Conservation (phyloP, 2,888 invertebrate species). For the Leptothorax acervorum region DNA sequence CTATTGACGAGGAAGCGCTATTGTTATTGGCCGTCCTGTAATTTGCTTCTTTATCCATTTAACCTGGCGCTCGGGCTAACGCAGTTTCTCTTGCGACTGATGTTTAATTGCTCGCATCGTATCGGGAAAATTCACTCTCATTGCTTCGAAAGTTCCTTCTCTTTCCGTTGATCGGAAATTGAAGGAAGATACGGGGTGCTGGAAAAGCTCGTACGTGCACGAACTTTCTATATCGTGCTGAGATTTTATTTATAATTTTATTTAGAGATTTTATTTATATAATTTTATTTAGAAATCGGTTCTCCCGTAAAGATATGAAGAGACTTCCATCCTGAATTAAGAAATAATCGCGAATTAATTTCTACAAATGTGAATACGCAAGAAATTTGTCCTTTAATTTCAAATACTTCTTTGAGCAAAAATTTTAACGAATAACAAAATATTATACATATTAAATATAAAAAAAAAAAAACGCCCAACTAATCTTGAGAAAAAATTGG, state of each 20-base stretch:
- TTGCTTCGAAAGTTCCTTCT: neutral
- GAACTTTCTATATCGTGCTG: neutral
- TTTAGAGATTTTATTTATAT: too few relatives aligned
- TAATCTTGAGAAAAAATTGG: neutral
- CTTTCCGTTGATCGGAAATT: constrained; percentile 6
- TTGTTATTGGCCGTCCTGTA: constrained; percentile 41
- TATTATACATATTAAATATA: neutral
- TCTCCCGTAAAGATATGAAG: neutral
- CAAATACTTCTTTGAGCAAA: neutral
- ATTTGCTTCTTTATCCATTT: constrained; percentile 50
- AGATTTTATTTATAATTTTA: neutral
- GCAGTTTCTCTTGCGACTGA: constrained; percentile 34
- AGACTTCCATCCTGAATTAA: neutral
- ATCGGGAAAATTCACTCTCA: constrained; percentile 38
- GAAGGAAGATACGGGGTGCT: neutral
- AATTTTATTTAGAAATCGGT: constrained; percentile 7
- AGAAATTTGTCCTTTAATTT: neutral
- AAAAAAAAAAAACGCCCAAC: neutral
- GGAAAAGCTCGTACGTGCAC: neutral
- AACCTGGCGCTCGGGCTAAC: constrained; percentile 14
- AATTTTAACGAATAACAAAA: neutral
- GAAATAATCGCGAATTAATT: neutral
- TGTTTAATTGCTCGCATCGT: constrained; percentile 33
- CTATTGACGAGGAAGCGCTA: constrained; percentile 34
- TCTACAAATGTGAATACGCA: neutral